A percentile compares a stretch with the other conserved stretches of the same genome.
Evolutionary conservation across 1,140 invertebrate genomes (phyloP).

Genomic region (Drosophila persimilis): DNA sequence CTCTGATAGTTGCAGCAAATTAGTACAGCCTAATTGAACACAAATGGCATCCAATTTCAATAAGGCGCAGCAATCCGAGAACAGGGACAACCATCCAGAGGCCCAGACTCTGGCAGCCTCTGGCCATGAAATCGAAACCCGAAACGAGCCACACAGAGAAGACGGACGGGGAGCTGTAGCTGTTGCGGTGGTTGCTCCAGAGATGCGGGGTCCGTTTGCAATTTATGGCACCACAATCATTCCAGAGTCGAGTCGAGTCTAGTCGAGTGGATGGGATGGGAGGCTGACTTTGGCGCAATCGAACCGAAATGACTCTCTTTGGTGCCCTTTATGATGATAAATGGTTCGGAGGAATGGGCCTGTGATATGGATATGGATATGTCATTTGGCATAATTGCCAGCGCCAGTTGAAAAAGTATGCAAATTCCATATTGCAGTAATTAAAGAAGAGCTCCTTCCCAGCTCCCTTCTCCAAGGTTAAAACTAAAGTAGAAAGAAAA

Average conservation of each 20-base stretch:
- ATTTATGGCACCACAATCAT: slow-evolving; percentile 71
- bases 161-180: slow-evolving; percentile 7
- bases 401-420: slow-evolving; percentile 34
- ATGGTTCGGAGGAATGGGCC: slow-evolving; percentile 30
- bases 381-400: slow-evolving; percentile 39
- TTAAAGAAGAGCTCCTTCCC: slow-evolving; percentile 17
- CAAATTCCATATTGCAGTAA: slow-evolving; percentile 29
- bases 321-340: slow-evolving; percentile 74
- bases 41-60: slow-evolving; percentile 78
- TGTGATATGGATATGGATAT: slow-evolving; percentile 31
- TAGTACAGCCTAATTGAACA: slow-evolving; percentile 80
- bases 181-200: slow-evolving; percentile 1
- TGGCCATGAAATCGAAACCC: slow-evolving; percentile 62
- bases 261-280: slow-evolving; percentile 36
- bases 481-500: slow-evolving; percentile 8
- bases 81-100: slow-evolving; percentile 7
- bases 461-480: not conserved
- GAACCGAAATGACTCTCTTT: slow-evolving; percentile 72
- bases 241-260: slow-evolving; percentile 48
- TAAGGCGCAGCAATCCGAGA: slow-evolving; percentile 46
- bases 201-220: slow-evolving; percentile 62
- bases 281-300: slow-evolving; percentile 50
- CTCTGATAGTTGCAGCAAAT: slow-evolving; percentile 56
- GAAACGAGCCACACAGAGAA: slow-evolving; percentile 10
- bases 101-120: slow-evolving; percentile 34